Evolutionary conservation across 2,888 invertebrate species (phyloP).

Genomic region (Cyclophora punctaria): DNA sequence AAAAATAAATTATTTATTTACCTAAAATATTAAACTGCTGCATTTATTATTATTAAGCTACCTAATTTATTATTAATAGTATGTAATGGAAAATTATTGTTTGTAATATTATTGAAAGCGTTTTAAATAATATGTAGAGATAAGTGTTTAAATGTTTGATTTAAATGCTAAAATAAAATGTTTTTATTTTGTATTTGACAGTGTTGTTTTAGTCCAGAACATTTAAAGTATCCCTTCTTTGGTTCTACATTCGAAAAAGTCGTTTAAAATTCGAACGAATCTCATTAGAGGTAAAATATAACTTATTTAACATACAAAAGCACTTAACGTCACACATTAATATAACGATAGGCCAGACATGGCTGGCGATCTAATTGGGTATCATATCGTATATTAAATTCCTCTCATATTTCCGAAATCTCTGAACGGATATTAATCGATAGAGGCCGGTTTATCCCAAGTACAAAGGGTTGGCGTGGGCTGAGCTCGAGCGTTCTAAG

Average conservation of each 20-base stretch:
- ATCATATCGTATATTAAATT: constrained; percentile 20
- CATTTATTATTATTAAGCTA: constrained; percentile 18
- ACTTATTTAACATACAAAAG: too few species aligned
- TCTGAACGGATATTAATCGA: constrained; percentile 2
- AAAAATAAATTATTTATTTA: constrained; percentile 4
- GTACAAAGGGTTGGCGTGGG: too few species aligned
- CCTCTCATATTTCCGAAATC: constrained; percentile 11
- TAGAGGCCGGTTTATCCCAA: too few species aligned
- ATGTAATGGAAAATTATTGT: constrained; percentile 8
- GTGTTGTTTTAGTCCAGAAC: constrained; percentile 31
- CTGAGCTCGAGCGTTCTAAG: too few species aligned
- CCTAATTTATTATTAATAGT: constrained; percentile 6
- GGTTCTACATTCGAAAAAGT: too few species aligned
- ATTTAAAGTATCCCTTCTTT: too few species aligned
- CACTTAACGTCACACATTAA: neutral
- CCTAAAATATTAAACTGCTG: constrained; percentile 11
- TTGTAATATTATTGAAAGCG: constrained; percentile 19
- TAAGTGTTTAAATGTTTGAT: constrained; percentile 36
- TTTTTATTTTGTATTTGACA: constrained; percentile 58
- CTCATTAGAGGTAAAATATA: too few species aligned
- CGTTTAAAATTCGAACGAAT: too few species aligned
- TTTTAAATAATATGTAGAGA: constrained; percentile 24
- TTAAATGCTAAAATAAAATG: constrained; percentile 44
- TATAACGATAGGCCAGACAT: constrained; percentile 6
- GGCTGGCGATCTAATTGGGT: constrained; percentile 14